Conservation (phyloP, 2,113 vertebrate species). For the Cololabis saira region DNA sequence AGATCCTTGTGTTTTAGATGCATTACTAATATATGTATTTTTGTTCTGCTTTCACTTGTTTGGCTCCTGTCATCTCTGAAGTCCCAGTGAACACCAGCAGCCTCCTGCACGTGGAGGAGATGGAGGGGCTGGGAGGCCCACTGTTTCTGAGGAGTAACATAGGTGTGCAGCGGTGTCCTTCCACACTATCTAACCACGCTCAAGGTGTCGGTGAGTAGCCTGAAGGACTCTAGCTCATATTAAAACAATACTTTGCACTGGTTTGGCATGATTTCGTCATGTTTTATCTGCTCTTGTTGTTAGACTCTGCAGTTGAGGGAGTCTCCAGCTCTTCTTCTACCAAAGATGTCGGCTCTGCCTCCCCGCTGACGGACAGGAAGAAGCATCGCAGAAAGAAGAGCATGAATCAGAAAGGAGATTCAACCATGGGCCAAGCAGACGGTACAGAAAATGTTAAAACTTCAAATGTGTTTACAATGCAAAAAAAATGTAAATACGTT, state of each 20-base stretch:
- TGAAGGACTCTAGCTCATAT: background rate
- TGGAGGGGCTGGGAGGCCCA: constrained; percentile 77
- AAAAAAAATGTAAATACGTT: background rate
- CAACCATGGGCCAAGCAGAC: constrained; percentile 87
- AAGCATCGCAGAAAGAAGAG: constrained; percentile 93
- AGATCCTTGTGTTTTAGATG: too few species aligned
- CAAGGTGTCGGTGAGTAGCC: constrained; percentile 75
- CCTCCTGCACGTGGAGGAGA: constrained; percentile 86
- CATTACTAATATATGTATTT: too few species aligned
- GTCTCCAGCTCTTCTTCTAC: constrained; percentile 84
- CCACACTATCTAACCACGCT: constrained; percentile 76
- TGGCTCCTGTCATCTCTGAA: constrained; percentile 34
- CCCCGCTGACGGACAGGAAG: constrained; percentile 89
- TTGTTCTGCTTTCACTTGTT: background rate
- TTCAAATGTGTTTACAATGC: background rate
- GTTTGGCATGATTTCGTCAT: background rate
- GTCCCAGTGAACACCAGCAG: constrained; percentile 76
- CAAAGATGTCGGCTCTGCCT: constrained; percentile 84
- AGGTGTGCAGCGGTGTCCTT: constrained; percentile 82
- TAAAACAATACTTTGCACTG: background rate
- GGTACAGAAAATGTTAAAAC: constrained; percentile 74
- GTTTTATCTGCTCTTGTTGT: background rate
- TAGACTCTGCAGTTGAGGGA: constrained; percentile 80
- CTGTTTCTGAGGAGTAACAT: constrained; percentile 79
- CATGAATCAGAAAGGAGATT: constrained; percentile 88